Conservation (phyloP, 2,113 vertebrate species). For the Scomber scombrus region DNA sequence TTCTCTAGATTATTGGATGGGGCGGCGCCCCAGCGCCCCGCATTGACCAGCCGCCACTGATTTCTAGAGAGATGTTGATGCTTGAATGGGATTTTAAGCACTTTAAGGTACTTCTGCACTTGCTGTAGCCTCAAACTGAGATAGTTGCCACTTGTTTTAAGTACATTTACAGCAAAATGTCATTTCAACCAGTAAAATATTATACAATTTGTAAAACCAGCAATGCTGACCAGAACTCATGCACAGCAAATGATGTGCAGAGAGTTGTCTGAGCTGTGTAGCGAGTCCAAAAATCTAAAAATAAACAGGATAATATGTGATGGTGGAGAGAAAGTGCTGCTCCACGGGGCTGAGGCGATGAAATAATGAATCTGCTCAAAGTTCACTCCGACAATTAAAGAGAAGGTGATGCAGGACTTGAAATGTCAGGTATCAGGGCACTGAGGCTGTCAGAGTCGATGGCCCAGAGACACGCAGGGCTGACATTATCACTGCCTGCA, state of each 20-base stretch:
- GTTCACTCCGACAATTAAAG: constrained; percentile 73
- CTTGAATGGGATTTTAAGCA: too few species aligned
- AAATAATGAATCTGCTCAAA: constrained; percentile 68
- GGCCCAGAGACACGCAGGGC: neutral
- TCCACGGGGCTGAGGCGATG: neutral
- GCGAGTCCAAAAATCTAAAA: neutral
- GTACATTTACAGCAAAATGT: neutral
- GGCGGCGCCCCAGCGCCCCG: too few species aligned
- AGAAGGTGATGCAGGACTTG: constrained; percentile 42
- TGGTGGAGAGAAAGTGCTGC: neutral
- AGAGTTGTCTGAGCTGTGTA: neutral
- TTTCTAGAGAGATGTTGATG: too few species aligned
- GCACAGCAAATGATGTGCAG: neutral
- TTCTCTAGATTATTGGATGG: too few species aligned
- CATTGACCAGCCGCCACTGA: too few species aligned
- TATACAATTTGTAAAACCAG: neutral
- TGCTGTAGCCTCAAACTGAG: too few species aligned
- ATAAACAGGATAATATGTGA: constrained; percentile 12
- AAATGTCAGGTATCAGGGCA: constrained; percentile 68
- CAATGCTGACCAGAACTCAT: too few species aligned
- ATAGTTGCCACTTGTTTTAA: too few species aligned
- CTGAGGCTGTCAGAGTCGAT: constrained; percentile 35
- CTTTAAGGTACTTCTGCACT: too few species aligned
- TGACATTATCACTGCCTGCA: neutral
- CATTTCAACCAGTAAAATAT: neutral